phyloP scores from a whole-genome alignment of 1,140 invertebrate species.

The Chlorops oryzae region DNA sequence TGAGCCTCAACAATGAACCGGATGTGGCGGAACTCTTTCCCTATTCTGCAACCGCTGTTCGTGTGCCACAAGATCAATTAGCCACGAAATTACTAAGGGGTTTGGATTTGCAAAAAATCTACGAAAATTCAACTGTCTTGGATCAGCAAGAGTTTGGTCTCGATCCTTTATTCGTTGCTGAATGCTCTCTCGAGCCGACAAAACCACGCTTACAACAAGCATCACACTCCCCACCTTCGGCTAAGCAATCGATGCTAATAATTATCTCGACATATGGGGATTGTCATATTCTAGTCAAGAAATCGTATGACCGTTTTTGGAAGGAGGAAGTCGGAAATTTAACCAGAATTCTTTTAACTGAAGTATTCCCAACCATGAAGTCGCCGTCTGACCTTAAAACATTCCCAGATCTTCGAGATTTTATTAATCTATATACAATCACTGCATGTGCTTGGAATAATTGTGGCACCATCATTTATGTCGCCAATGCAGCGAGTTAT shows the following conservation, averaged over 20 bases:
- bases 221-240: no score
- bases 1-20: conserved; percentile 17
- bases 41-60: conserved; percentile 9
- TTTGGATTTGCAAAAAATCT: conserved; percentile 16
- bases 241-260: no score
- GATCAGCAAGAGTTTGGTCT: conserved; percentile 6
- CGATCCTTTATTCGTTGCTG: conserved; percentile 8
- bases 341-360: not conserved
- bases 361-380: not conserved
- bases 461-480: conserved; percentile 9
- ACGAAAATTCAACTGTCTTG: not conserved
- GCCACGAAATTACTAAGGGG: conserved; percentile 17
- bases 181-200: not conserved
- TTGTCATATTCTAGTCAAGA: conserved; percentile 1
- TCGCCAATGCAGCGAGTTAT: conserved; percentile 29
- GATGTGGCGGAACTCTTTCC: conserved; percentile 14
- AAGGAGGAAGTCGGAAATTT: not conserved
- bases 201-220: no score
- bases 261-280: conserved; percentile 2
- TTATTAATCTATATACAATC: conserved; percentile 4
- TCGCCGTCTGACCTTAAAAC: not conserved
- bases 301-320: no score
- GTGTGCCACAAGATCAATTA: conserved; percentile 10
- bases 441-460: conserved; percentile 27
- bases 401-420: not conserved